Conservation (phyloP, 2,888 invertebrate species). For the Cephus pulcher region DNA sequence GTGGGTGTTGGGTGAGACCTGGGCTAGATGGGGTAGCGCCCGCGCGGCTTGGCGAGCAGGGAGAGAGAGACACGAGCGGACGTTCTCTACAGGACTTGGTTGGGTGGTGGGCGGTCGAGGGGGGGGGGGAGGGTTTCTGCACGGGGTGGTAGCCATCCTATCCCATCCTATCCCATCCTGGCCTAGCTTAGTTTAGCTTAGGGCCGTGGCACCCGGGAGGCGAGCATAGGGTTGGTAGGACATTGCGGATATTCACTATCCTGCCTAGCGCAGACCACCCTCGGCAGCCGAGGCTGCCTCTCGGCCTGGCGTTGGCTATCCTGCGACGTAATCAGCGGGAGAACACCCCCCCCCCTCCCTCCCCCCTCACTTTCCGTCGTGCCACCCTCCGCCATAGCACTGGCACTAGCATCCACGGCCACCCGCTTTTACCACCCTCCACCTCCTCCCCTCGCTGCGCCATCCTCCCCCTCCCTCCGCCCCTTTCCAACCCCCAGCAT, state of each 20-base stretch:
- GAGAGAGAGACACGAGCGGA: slow-evolving; percentile 15
- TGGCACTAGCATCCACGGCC: slow-evolving; percentile 55
- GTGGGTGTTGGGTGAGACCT: slow-evolving; percentile 47
- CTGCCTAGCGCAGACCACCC: slow-evolving; percentile 46
- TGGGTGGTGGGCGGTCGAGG: slow-evolving; percentile 31
- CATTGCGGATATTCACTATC: slow-evolving; percentile 64
- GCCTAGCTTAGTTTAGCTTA: slow-evolving; percentile 60
- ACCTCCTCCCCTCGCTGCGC: slow-evolving; percentile 33
- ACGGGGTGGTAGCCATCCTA: slow-evolving; percentile 43
- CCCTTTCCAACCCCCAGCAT: slow-evolving; percentile 30
- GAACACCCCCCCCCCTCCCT: slow-evolving; percentile 42
- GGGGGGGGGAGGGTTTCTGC: slow-evolving; percentile 36
- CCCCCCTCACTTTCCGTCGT: slow-evolving; percentile 31
- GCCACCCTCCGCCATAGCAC: slow-evolving; percentile 53
- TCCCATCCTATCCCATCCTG: slow-evolving; percentile 51
- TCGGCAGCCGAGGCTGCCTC: slow-evolving; percentile 53
- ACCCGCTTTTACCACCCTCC: slow-evolving; percentile 28
- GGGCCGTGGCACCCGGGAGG: slow-evolving; percentile 42
- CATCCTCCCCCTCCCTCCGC: slow-evolving; percentile 39
- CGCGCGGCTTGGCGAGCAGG: slow-evolving; percentile 8
- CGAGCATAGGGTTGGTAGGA: slow-evolving; percentile 56
- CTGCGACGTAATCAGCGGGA: slow-evolving; percentile 67
- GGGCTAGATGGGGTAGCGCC: slow-evolving; percentile 41
- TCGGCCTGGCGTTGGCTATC: slow-evolving; percentile 69
- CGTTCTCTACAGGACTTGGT: slow-evolving; percentile 12